phyloP scores from a whole-genome alignment of 2,113 vertebrate species.

The Urocynchramus pylzowi region DNA sequence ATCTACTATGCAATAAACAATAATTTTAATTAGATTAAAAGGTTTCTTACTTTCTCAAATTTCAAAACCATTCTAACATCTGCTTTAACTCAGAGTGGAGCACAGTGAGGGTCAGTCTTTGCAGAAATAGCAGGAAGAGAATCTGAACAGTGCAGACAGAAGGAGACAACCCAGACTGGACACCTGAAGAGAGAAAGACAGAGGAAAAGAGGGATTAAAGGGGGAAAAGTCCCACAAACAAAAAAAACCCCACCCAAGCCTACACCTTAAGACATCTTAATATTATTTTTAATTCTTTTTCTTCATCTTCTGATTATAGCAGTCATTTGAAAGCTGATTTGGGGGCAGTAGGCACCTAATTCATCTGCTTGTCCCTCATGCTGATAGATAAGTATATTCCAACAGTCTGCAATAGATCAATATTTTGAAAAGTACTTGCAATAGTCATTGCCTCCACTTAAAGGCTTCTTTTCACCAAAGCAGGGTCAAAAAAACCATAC shows the following conservation, averaged over 20 bases:
- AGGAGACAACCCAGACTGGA: neutral
- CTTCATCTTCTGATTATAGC: neutral
- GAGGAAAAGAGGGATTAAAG: neutral
- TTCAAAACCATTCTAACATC: neutral
- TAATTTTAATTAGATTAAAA: neutral
- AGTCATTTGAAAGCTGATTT: neutral
- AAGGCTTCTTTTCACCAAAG: neutral
- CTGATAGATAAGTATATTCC: neutral
- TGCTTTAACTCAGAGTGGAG: neutral
- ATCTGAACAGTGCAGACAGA: neutral
- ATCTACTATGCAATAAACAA: neutral
- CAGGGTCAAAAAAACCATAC: neutral
- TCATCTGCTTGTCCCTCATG: neutral
- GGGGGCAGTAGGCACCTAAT: neutral
- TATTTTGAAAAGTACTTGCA: neutral
- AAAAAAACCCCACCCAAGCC: rapidly evolving
- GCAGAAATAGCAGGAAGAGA: neutral
- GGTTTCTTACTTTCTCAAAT: neutral
- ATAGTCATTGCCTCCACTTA: neutral
- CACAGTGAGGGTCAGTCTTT: neutral
- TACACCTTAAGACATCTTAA: neutral
- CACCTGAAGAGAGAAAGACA: neutral
- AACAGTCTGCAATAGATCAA: neutral
- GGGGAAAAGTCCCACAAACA: neutral
- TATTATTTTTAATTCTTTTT: neutral